Base-by-base conservation (phyloP, 2,797 vertebrate species). In the Falco peregrinus region DNA sequence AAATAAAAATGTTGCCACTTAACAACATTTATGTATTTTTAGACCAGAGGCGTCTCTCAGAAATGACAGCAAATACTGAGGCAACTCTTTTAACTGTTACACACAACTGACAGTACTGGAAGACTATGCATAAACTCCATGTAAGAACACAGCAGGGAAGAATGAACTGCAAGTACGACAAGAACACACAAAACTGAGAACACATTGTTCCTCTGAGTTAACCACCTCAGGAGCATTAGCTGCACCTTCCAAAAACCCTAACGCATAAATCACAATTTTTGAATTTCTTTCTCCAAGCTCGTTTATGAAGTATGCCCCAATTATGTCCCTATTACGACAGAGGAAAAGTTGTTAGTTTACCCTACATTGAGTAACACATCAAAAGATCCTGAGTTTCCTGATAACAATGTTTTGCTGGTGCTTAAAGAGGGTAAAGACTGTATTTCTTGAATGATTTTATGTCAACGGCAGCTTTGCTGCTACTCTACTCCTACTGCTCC, bases 261-360 rank as follows among this genome's bases (percentile, higher is more conserved):
- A 43, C 0, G 0, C 10, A 16, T 33, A 13, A 39, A 39, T 4
- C 21, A 18, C 15, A 9, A 28, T 20, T 33, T 45, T 1, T 59
- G 4, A 60, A n/a, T 33, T 60, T 69, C 37, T 67, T 71, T 74
- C 35, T 50, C 33, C n/a, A 33, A 59, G 50, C 6, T 69, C 2
- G 0, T 15, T 63, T 26, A 56, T 54, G 7, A 84, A 51, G 35
- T 1, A 8, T 13, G 60, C 21, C 19, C 25, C 47, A 43, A 39
- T 29, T 35, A 61, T 2, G 6, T 12, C 47, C 29, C 24, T 56
- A 9, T 5, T 26, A 22, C 6, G 16, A 60, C 11, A 25, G 15
- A 64, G 35, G 33, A 61, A 86, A 70, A 67, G 35, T 37, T 51
- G 11, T 45, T 18, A 18, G 19, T 25, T 17, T 29, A 53, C 17